Evolutionary conservation across 2,113 vertebrate genomes (phyloP), one percentile per base, ranked within the genome.

Genomic region (Lagopus muta): DNA sequence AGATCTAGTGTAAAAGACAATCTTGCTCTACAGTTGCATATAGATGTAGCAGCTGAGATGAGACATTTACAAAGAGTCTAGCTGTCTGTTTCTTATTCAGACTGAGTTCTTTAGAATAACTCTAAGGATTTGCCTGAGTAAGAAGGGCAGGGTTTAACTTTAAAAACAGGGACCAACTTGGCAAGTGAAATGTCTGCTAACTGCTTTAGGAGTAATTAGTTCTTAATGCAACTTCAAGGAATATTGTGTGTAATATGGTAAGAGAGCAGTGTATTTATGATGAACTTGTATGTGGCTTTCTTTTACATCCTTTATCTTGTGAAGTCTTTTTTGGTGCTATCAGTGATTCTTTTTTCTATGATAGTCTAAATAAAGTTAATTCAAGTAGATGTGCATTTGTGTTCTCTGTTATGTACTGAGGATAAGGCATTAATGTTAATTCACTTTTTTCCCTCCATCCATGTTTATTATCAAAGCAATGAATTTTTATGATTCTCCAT

Each of bases 301-400:
- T 57, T 86, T 87, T 60, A 7, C 70, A 34, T 38, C 15, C 10
- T 87, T 67, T 65, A 38, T 82, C 42, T 64, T 71, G 16, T 86
- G 43, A 94, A 82, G 50, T 25, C 62, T 70, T 88, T 12, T 17
- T 79, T 76, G 66, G 64, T 82, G 19, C 24, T 28, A 22, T 21
- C 42, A 2, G 10, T 93, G 82, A 77, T 89, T 57, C 16, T 58
- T 58, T 89, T 95, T 93, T 90, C 86, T 90, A 38, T 86, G 52
- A 74, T 48, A 62, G 0, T 2, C 69, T 45, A 90, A 96, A 85
- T 96, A 93, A 96, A 95, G 6, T 70, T 55, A 17, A 67, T 92
- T 90, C 58, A 21, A 85, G 83, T 66, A 70, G 24, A 9, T 36
- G 10, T 32, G 11, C 74, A 4, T 40, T 83, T 78, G 64, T 83